Base-by-base conservation (phyloP, 2,797 vertebrate genomes). In the Carduelis carduelis region DNA sequence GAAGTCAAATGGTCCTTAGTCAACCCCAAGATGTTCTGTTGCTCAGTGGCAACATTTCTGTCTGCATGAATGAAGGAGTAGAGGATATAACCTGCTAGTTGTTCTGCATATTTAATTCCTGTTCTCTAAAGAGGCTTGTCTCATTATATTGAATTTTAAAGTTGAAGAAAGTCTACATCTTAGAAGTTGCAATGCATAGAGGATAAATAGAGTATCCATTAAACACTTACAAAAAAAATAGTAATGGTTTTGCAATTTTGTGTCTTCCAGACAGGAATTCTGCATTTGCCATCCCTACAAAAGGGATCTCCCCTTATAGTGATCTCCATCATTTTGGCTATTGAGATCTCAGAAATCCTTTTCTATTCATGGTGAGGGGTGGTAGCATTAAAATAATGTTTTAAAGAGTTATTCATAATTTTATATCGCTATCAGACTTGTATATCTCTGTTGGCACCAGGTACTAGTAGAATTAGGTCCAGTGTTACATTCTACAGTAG, bases 251-350 rank as follows among this genome's bases (percentile, higher is more conserved):
- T 82, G 1, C 30, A 44, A 4, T 82, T 71, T 46, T 56, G 2
- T 49, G 18, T 41, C 26, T 65, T 63, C 53, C 41, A 84, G 17
- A 68, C 17, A 32, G 12, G 22, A 86, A 64, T 44, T 75, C 30
- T 69, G 15, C 21, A 4, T 78, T 82, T 50, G 10, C 4, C 8
- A 53, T 28, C 8, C 28, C 23, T 22, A 12, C 4, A 55, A 46
- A 64, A 74, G 5, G 2, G 0, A 1, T 32, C 2, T 10, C 4
- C 10, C 10, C 4, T 52, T 55, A 16, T 5, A 32, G 13, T 22
- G 6, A 59, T 37, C 5, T 55, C 23, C 37, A 39, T 41, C 9
- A 17, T 46, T 70, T 65, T 2, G 1, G 30, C 19, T 80, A 46
- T 6, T 53, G 19, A 2, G n/a, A 87, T 47, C 20, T 79, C 46